A percentile compares a stretch with the other conserved stretches of the same genome.
Evolutionary conservation across 2,113 vertebrate genomes (phyloP).

Genomic region (Pelusios castaneus): DNA sequence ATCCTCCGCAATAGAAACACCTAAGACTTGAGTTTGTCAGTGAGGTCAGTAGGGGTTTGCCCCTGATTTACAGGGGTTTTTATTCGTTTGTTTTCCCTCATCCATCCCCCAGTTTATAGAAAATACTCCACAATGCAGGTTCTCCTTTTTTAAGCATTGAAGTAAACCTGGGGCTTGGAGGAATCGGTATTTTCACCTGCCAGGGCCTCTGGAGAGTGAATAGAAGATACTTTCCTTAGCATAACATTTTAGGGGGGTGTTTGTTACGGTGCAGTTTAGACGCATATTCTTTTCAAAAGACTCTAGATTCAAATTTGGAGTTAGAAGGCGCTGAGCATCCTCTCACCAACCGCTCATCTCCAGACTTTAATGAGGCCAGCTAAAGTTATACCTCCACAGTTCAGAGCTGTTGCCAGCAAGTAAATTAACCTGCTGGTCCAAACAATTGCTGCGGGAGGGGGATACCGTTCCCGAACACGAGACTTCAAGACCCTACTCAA

Average conservation of each 20-base stretch:
- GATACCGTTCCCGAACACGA: neutral
- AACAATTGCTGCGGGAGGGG: neutral
- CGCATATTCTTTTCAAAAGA: no score
- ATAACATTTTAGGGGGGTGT: neutral
- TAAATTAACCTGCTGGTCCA: conserved; percentile 15
- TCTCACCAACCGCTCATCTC: neutral
- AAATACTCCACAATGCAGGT: neutral
- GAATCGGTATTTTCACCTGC: neutral
- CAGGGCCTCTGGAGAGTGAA: neutral
- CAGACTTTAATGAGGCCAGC: neutral
- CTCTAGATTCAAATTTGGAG: rapidly evolving
- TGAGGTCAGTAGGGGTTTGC: neutral
- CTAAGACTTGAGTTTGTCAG: neutral
- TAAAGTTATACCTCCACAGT: neutral
- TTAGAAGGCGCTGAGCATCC: neutral
- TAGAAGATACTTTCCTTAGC: neutral
- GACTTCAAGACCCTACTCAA: neutral
- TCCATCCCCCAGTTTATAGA: neutral
- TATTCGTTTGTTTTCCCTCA: neutral
- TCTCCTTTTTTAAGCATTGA: neutral
- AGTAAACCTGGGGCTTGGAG: neutral
- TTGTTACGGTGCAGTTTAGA: neutral
- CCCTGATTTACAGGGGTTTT: neutral
- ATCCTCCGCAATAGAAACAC: no score
- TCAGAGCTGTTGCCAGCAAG: neutral